phyloP scores from a whole-genome alignment of 2,797 vertebrate genomes.

The Loris lydekkerianus region DNA sequence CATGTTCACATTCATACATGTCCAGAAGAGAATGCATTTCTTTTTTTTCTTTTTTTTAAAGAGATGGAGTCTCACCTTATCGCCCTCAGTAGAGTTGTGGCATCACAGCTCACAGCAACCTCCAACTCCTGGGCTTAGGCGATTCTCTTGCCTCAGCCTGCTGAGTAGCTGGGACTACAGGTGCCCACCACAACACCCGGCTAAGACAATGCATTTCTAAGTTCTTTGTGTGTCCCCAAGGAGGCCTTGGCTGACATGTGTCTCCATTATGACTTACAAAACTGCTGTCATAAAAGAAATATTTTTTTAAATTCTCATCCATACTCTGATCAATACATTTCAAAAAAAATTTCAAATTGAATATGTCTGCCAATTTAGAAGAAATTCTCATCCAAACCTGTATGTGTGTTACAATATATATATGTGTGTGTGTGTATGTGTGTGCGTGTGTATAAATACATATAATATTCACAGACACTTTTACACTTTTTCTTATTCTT shows the following conservation, averaged over 20 bases:
- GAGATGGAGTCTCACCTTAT: too few relatives aligned
- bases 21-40: conserved; percentile 47
- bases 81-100: too few relatives aligned
- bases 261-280: conserved; percentile 68
- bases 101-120: too few relatives aligned
- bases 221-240: conserved; percentile 50
- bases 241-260: neutral
- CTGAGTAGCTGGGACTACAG: too few relatives aligned
- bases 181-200: too few relatives aligned
- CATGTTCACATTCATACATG: conserved; percentile 49
- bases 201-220: conserved; percentile 53
- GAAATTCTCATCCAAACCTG: conserved; percentile 67
- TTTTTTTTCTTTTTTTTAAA: too few relatives aligned
- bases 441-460: neutral
- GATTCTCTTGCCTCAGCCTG: too few relatives aligned
- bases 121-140: too few relatives aligned
- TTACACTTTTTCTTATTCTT: conserved; percentile 73
- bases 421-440: neutral
- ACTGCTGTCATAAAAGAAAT: conserved; percentile 39
- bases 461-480: conserved; percentile 70
- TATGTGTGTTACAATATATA: conserved; percentile 53
- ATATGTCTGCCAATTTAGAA: conserved; percentile 71
- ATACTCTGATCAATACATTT: conserved; percentile 52
- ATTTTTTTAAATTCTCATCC: conserved; percentile 21
- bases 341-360: conserved; percentile 58